A percentile compares a stretch with the other conserved stretches of the same genome.
Conservation (phyloP, 2,113 vertebrate genomes). For the Rhipidura dahli region DNA sequence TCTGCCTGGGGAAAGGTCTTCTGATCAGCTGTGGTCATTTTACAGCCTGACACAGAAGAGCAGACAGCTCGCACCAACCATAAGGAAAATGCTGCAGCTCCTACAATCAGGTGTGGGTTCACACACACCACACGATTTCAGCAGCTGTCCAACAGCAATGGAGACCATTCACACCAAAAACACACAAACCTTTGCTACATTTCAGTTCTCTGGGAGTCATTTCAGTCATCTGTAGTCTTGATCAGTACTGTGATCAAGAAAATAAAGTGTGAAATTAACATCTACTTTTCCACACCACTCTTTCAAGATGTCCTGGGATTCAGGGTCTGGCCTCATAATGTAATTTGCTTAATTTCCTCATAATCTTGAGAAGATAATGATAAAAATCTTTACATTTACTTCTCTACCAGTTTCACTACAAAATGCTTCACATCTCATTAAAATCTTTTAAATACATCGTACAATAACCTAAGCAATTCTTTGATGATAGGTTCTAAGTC, state of each 20-base stretch:
- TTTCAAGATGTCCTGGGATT: background rate
- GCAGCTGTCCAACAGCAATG: background rate
- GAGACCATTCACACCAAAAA: background rate
- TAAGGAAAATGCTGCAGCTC: background rate
- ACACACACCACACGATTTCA: fast-evolving
- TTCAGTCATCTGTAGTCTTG: background rate
- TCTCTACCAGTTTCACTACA: background rate
- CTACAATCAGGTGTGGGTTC: background rate
- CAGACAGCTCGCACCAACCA: background rate
- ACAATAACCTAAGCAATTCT: background rate
- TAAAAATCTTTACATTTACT: background rate
- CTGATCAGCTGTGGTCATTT: background rate
- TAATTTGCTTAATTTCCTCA: background rate
- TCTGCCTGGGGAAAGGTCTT: background rate
- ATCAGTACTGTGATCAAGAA: background rate
- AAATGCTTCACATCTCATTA: background rate
- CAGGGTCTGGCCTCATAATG: background rate
- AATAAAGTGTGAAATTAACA: background rate
- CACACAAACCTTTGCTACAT: background rate
- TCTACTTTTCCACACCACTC: background rate
- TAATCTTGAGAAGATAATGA: background rate
- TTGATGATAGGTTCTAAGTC: background rate
- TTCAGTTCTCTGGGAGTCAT: background rate
- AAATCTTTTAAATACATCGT: background rate
- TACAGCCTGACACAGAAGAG: background rate